A percentile compares a stretch with the other conserved stretches of the same genome.
Evolutionary conservation across 2,797 vertebrate species (phyloP).

Genomic region (Enteromius trimaculatus): DNA sequence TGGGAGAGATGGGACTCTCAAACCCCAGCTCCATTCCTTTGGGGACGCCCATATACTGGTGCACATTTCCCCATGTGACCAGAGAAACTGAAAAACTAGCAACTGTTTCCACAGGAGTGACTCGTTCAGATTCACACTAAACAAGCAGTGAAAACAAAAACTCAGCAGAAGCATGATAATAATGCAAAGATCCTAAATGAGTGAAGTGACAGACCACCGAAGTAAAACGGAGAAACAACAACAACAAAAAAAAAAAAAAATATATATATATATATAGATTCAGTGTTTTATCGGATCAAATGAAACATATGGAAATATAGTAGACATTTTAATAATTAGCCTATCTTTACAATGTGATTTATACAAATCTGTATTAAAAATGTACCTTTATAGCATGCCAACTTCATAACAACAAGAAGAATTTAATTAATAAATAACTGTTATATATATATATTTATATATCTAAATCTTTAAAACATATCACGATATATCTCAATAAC

Average conservation of each 20-base stretch:
- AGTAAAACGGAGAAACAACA: neutral
- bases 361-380: neutral
- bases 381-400: neutral
- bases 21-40: conserved; percentile 70
- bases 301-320: neutral
- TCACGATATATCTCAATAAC: neutral
- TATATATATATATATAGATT: neutral
- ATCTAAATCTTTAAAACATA: neutral
- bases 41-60: conserved; percentile 67
- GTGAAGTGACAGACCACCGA: neutral
- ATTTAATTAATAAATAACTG: neutral
- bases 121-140: conserved; percentile 24
- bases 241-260: too few species aligned
- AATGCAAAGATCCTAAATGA: conserved; percentile 20
- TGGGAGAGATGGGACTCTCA: conserved; percentile 69
- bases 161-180: neutral
- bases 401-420: neutral
- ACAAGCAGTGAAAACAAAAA: conserved; percentile 19
- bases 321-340: neutral
- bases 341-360: neutral
- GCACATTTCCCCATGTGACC: conserved; percentile 74
- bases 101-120: neutral
- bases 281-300: neutral
- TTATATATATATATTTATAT: neutral
- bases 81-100: conserved; percentile 16